Evolutionary conservation across 2,888 invertebrate genomes (phyloP).

Genomic region (Drosophila pseudotalamancana): DNA sequence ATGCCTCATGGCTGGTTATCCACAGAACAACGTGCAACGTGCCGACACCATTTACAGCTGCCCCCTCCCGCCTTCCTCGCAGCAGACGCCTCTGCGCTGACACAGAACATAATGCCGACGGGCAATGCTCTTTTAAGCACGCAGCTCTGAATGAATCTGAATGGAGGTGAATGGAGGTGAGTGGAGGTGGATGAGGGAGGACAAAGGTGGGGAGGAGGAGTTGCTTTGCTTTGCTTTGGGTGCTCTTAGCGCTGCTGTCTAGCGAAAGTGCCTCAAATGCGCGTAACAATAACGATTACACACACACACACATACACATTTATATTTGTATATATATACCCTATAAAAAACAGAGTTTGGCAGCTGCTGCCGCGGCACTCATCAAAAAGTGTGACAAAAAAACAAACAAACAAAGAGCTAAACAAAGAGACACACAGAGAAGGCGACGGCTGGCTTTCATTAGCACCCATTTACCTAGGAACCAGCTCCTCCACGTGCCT

Average conservation of each 20-base stretch:
- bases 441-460: constrained; percentile 58
- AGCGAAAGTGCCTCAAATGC: constrained; percentile 69
- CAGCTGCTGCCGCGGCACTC: constrained; percentile 40
- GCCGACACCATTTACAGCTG: constrained; percentile 58
- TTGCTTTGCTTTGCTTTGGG: constrained; percentile 5
- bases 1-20: constrained; percentile 65
- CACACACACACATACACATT: constrained; percentile 41
- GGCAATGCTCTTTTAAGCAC: constrained; percentile 82
- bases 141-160: constrained; percentile 56
- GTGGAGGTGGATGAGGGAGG: constrained; percentile 11
- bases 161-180: constrained; percentile 17
- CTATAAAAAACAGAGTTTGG: constrained; percentile 26
- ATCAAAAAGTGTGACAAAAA: constrained; percentile 65
- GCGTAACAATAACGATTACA: constrained; percentile 71
- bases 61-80: background rate
- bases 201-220: background rate
- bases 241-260: constrained; percentile 44
- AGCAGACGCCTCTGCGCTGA: constrained; percentile 58
- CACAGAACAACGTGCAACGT: constrained; percentile 76
- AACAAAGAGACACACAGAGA: constrained; percentile 52
- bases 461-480: constrained; percentile 34
- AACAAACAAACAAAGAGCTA: constrained; percentile 54
- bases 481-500: background rate
- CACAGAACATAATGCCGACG: constrained; percentile 80
- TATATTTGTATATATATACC: constrained; percentile 19